Percentiles rank a stretch among this genome's conserved stretches.
Evolutionary conservation across 2,113 vertebrate species (phyloP).

Genomic region (Ramphastos sulfuratus): DNA sequence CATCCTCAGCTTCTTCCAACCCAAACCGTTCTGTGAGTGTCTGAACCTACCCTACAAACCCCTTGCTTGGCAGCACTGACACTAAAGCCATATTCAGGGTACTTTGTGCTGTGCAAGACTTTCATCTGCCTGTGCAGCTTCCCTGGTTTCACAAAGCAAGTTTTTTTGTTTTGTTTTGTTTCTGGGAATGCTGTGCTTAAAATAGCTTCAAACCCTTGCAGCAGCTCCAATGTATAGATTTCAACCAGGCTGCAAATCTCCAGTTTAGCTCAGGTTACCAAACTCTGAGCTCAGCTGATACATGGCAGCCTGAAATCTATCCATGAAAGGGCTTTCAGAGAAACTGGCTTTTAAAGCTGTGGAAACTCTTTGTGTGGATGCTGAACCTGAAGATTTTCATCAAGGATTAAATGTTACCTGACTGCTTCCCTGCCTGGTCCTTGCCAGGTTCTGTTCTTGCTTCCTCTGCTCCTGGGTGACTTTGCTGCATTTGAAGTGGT

Average conservation of each 20-base stretch:
- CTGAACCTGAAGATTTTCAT: neutral
- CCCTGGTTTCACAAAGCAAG: neutral
- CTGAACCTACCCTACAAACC: neutral
- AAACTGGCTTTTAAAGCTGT: neutral
- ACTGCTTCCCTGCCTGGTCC: constrained; percentile 26
- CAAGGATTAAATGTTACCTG: constrained; percentile 26
- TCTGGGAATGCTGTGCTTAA: neutral
- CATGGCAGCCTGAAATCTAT: neutral
- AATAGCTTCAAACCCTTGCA: neutral
- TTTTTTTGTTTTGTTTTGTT: neutral
- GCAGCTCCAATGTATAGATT: neutral
- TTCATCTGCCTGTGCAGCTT: neutral
- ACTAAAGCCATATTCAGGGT: neutral
- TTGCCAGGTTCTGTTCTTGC: constrained; percentile 41
- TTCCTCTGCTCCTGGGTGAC: constrained; percentile 35
- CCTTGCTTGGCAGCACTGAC: neutral
- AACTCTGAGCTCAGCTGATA: neutral
- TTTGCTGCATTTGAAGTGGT: constrained; percentile 26
- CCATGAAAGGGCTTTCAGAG: neutral
- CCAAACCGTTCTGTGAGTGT: too few relatives aligned
- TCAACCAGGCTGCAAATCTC: neutral
- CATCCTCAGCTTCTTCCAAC: too few relatives aligned
- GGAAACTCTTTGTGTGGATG: neutral
- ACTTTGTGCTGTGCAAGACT: neutral
- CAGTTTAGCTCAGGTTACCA: neutral